Evolutionary conservation across 2,888 invertebrate species (phyloP).

Genomic region (Epinotia demarniana): DNA sequence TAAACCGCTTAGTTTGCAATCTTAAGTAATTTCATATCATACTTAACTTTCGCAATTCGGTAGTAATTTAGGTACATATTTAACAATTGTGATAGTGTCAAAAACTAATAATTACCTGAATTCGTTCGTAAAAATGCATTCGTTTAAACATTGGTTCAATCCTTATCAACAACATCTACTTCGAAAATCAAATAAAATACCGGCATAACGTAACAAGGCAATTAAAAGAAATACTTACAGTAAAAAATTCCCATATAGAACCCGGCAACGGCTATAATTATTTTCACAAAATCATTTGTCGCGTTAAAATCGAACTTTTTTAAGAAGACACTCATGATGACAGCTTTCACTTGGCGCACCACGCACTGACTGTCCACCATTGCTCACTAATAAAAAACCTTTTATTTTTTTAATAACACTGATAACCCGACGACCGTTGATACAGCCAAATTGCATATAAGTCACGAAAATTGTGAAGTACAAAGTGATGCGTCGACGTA

Average conservation of each 20-base stretch:
- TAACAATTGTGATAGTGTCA: background rate
- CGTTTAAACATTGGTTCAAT: background rate
- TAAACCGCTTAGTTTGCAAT: conserved; percentile 30
- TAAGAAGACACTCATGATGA: conserved; percentile 80
- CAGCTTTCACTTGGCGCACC: conserved; percentile 71
- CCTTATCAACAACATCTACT: background rate
- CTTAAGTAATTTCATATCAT: conserved; percentile 16
- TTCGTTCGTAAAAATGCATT: background rate
- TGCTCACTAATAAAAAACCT: conserved; percentile 52
- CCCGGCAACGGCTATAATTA: conserved; percentile 69
- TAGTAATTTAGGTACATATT: background rate
- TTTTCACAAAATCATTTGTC: conserved; percentile 72
- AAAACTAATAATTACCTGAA: background rate
- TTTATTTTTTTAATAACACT: conserved; percentile 56
- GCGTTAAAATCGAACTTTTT: conserved; percentile 74
- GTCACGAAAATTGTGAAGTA: conserved; percentile 2
- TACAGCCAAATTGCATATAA: conserved; percentile 64
- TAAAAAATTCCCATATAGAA: conserved; percentile 76
- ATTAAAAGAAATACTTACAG: conserved; percentile 66
- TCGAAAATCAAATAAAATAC: background rate
- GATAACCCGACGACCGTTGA: conserved; percentile 73
- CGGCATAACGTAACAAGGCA: conserved; percentile 38
- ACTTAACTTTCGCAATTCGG: background rate
- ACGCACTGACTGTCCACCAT: conserved; percentile 78
- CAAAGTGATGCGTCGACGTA: conserved; percentile 45